Base-by-base conservation (phyloP, 2,888 invertebrate species). In the Eugnorisma glareosa region DNA sequence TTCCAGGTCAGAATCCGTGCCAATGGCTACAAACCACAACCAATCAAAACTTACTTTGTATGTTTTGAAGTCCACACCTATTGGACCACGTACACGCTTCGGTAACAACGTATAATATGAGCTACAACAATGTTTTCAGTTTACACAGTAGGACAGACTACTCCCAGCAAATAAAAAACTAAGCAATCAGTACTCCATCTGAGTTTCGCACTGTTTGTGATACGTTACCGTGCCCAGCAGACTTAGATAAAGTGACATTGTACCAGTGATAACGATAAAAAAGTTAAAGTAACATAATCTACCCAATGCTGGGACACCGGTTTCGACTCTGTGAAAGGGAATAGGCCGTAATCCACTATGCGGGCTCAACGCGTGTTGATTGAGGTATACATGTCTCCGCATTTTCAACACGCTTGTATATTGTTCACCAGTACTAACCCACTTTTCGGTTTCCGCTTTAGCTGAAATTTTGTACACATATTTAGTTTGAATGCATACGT, bases 21-120 rank as follows among this genome's bases (percentile, higher is more conserved):
- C 37, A 59, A 37, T 37, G 1, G 40, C 18, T 40, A 28, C 73
- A 31, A 24, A 40, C 40, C n/a, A n/a, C 1, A 51, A 54, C 67
- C 77, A 76, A 76, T 77, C 77, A 54, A 76, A 77, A 77, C 51
- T 28, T 76, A 77, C 28, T 67, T 18, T 54, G 75, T 77, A 35
- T 15, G 35, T 76, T 75, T 43, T 35, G 18, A 31, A 77, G 51
- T 45, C 24, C 37, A 43, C 51, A 35, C 3, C 8, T 75, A 7
- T 75, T 43, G 21, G 11, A 8, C 13, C 3, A 13, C 37, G 31
- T 51, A 6, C 8, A n/a, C 10, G 18, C 5, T 51, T 13, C 24
- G 43, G 24, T 28, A 28, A 54, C 43, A 43, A 43, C 1, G 18
- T 59, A 64, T 28, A 31, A 8, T n/a, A 24, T 24, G 18, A 31